phyloP scores from a whole-genome alignment of 2,113 vertebrate species.

The Cinclus mexicanus region DNA sequence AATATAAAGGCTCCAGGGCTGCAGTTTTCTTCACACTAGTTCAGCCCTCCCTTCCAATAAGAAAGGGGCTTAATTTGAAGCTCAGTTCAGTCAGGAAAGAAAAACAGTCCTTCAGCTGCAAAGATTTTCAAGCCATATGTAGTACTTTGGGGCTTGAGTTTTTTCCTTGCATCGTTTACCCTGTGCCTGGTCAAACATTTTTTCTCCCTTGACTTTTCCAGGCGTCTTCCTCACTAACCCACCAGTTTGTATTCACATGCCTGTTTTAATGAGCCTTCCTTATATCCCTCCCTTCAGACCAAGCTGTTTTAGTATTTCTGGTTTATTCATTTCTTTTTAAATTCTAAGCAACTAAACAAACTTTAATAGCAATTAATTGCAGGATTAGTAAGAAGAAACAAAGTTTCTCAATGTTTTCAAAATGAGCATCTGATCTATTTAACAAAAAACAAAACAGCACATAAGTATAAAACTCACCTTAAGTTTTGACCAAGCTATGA shows the following conservation, averaged over 20 bases:
- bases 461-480: not conserved
- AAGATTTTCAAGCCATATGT: not conserved
- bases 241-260: not conserved
- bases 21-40: not conserved
- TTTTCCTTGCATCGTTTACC: not conserved
- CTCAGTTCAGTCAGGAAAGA: not conserved
- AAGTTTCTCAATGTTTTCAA: not conserved
- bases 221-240: not conserved
- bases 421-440: not conserved
- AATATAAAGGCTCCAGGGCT: not conserved
- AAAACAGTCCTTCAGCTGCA: not conserved
- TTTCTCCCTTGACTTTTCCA: not conserved
- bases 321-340: not conserved
- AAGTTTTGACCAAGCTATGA: not conserved
- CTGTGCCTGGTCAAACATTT: constrained; percentile 16
- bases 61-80: not conserved
- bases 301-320: not conserved
- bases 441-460: not conserved
- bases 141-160: not conserved
- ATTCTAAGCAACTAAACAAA: not conserved
- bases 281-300: not conserved
- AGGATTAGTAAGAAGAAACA: not conserved
- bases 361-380: not conserved
- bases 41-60: not conserved
- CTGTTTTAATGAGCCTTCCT: not conserved